Evolutionary conservation across 2,113 vertebrate genomes (phyloP).

Genomic region (Archilochus colubris): DNA sequence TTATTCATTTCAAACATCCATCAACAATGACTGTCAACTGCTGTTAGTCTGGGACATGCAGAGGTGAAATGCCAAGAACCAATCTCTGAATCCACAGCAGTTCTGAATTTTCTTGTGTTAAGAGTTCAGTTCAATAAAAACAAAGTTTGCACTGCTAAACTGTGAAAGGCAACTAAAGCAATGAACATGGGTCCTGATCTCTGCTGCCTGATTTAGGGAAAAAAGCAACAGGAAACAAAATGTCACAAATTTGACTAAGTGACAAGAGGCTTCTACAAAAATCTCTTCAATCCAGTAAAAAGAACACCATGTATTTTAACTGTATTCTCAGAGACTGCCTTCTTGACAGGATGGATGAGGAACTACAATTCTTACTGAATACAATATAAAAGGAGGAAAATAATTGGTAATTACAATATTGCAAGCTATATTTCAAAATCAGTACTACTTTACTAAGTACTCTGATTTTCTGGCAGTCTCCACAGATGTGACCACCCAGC

Average conservation of each 20-base stretch:
- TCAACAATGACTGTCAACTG: slow-evolving; percentile 19
- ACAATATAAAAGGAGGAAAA: slow-evolving; percentile 21
- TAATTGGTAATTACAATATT: slow-evolving; percentile 22
- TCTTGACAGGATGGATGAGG: not conserved
- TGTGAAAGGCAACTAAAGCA: not conserved
- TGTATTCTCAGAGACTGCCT: not conserved
- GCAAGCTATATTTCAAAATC: slow-evolving; percentile 53
- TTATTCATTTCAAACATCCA: slow-evolving; percentile 30
- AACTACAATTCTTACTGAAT: slow-evolving; percentile 16
- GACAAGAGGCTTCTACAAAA: not conserved
- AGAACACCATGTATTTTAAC: not conserved
- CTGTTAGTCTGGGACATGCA: not conserved
- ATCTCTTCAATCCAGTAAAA: not conserved
- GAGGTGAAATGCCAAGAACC: not conserved
- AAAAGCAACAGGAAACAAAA: not conserved
- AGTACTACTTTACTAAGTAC: slow-evolving; percentile 7
- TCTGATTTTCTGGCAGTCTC: slow-evolving; percentile 49
- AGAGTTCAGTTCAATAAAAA: not conserved
- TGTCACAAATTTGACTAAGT: not conserved
- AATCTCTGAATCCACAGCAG: not conserved
- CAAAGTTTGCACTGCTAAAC: not conserved
- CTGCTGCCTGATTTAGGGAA: not conserved
- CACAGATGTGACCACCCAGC: not conserved
- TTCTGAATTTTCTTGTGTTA: not conserved
- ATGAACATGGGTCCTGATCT: not conserved